These are phyloP conservation scores for Acanthurus leucopareius DNA, from an alignment of 2,797 vertebrate species.

Conservation along the genomic window DNA sequence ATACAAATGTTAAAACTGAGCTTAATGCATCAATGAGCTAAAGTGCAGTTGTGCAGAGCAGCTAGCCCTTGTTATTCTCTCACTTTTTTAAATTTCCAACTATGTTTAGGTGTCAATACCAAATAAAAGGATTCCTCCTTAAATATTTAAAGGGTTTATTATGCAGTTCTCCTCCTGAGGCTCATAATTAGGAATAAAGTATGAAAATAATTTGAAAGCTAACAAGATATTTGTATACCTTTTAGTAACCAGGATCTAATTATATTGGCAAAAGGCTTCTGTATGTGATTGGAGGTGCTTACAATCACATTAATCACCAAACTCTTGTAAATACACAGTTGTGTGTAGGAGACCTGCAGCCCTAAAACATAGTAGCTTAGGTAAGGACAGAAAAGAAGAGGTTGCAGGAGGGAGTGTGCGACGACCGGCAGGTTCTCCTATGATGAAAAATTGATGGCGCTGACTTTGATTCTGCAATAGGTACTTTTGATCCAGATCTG, in stretches of 20 bases:
- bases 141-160: background rate
- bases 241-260: background rate
- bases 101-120: background rate
- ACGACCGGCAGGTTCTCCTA: slow-evolving; percentile 59
- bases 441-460: slow-evolving; percentile 80
- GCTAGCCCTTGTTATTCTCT: background rate
- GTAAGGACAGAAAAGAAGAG: slow-evolving; percentile 40
- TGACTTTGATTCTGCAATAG: slow-evolving; percentile 81
- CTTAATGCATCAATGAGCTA: background rate
- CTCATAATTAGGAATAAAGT: background rate
- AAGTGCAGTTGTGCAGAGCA: background rate
- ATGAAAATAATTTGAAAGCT: background rate
- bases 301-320: background rate
- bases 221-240: background rate
- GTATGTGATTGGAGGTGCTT: background rate
- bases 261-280: background rate
- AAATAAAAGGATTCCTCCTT: background rate
- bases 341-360: background rate
- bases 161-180: background rate
- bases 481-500: slow-evolving; percentile 81
- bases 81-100: too few relatives aligned
- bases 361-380: slow-evolving; percentile 1
- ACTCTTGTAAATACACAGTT: background rate
- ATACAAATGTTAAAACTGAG: background rate
- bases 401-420: slow-evolving; percentile 36